A percentile compares a stretch with the other conserved stretches of the same genome.
These are phyloP conservation scores for Azorinus chamasolen DNA, from an alignment of 2,888 invertebrate genomes.

Conservation along the genomic window DNA sequence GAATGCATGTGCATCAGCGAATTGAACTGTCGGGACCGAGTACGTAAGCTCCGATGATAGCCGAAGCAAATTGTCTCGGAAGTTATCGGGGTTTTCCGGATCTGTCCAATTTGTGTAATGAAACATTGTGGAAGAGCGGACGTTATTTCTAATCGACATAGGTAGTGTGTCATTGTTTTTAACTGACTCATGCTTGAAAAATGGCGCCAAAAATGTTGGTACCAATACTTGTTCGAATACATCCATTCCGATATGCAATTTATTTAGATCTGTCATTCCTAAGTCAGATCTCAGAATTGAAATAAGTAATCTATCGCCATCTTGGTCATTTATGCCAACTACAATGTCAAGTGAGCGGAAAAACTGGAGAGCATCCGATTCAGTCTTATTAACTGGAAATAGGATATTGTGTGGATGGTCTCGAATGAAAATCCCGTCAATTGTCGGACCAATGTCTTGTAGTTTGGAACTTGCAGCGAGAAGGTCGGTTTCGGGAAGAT, in stretches of 20 bases:
- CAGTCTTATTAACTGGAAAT: constrained; percentile 1
- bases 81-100: constrained; percentile 30
- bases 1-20: constrained; percentile 37
- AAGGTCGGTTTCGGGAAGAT: constrained; percentile 29
- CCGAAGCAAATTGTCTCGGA: constrained; percentile 31
- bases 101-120: constrained; percentile 62
- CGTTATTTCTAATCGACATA: constrained; percentile 20
- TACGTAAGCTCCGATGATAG: constrained; percentile 53
- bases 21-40: constrained; percentile 32
- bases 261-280: constrained; percentile 7
- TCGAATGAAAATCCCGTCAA: constrained; percentile 53
- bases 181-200: constrained; percentile 35
- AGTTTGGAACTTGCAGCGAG: constrained; percentile 30
- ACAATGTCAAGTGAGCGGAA: constrained; percentile 53
- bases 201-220: constrained; percentile 41
- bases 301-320: constrained; percentile 32
- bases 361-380: constrained; percentile 39
- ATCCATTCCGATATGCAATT: constrained; percentile 12
- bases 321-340: constrained; percentile 34
- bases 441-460: constrained; percentile 41
- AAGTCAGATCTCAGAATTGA: constrained; percentile 20
- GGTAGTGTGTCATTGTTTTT: constrained; percentile 9
- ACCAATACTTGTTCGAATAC: constrained; percentile 39
- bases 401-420: constrained; percentile 47
- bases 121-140: constrained; percentile 28